Evolutionary conservation across 2,113 vertebrate species (phyloP), one percentile per base, ranked within the genome.

Genomic region (Oreochromis niloticus): DNA sequence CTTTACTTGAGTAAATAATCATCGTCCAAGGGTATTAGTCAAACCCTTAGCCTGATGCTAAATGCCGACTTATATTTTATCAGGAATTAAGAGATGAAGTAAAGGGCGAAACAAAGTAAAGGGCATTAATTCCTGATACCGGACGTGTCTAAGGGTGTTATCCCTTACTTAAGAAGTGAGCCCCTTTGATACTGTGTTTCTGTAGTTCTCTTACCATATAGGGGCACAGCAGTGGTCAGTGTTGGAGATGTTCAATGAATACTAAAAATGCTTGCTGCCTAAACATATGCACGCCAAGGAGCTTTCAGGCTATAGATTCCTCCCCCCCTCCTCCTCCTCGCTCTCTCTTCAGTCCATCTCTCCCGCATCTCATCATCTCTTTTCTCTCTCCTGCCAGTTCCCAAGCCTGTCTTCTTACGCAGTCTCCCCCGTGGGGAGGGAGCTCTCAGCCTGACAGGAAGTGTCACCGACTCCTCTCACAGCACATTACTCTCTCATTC

Each of bases 401-500:
- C 61, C 52, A 17, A 81, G 89, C 81, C 80, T 73, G 90, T 88
- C 85, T 75, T 89, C 85, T 75, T 57, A 84, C 83, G 73, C 84
- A 50, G 80, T 43, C 36, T 85, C 50, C 81, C 88, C 83, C 61
- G 80, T 80, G 81, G 88, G 90, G 85, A 83, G 52, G 83, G 73
- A 71, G 90, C 80, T 86, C 55, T 71, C 56, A 43, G 75, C 59
- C 82, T 91, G 84, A 83, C 84, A 78, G 83, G 32, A 36, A 86
- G 82, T 83, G 81, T 89, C 92, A 79, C 84, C 3, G 48, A 88
- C 90, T 93, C 87, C 81, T 83, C 85, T 92, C 83, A 73, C 85
- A 83, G 83, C 82, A 80, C 86, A 89, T 92, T 75, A 80, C 54
- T 63, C 83, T 84, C 66, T 85, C 52, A 41, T 75, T 83, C 63